Conservation (phyloP, 2,797 vertebrate species). For the Clarias platycephalus region DNA sequence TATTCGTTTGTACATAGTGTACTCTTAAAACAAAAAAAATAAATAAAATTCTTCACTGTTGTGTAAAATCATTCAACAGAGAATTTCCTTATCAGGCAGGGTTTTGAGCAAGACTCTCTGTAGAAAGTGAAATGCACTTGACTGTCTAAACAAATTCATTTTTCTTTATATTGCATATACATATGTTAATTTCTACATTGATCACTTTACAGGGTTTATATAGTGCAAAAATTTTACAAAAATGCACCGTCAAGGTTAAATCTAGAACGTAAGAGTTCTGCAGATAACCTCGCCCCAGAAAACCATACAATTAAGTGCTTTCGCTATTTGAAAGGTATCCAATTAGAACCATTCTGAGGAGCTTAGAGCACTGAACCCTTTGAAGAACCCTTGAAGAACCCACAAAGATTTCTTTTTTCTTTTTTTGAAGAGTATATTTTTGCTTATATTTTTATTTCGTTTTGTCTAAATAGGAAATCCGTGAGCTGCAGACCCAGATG, state of each 20-base stretch:
- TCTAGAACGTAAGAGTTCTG: neutral
- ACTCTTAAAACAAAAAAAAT: neutral
- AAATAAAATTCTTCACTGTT: neutral
- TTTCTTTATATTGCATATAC: neutral
- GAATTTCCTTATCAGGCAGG: neutral
- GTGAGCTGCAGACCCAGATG: conserved; percentile 90
- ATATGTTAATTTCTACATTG: neutral
- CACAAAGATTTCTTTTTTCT: neutral
- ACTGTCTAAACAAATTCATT: neutral
- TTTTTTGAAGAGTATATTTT: neutral
- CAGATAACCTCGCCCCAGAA: neutral
- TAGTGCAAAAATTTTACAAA: neutral
- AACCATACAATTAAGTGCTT: neutral
- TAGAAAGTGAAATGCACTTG: neutral
- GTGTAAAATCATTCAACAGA: neutral
- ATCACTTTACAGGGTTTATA: neutral
- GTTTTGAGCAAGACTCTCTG: neutral
- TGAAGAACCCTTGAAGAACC: neutral
- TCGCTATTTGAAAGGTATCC: neutral
- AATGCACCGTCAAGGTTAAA: neutral
- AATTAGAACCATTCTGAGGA: neutral
- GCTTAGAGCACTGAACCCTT: neutral
- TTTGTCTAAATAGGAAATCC: conserved; percentile 82
- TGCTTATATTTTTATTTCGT: neutral
- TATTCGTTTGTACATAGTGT: neutral